Base-by-base conservation (phyloP, 1,140 invertebrate species). In the Holotrichia oblita region DNA sequence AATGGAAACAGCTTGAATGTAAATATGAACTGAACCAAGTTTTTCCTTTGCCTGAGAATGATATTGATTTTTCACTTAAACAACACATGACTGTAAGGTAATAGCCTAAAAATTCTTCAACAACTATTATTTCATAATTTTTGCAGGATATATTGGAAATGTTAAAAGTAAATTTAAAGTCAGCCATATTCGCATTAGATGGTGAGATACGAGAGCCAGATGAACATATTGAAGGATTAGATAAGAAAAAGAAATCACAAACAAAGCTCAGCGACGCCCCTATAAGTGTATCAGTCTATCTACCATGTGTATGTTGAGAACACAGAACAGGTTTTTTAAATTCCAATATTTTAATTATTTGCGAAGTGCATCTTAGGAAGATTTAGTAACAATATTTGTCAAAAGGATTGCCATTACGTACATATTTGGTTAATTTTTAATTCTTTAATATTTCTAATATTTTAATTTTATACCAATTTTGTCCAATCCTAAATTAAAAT, bases 1-100 rank as follows among this genome's bases (percentile, higher is more conserved):
- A 90, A 81, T 95, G 94, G 93, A 89, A 92, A 81, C 89, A 91
- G 82, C 84, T 95, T n/a, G 90, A 94, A 82, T 92, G 92, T 81
- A 88, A 90, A 80, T 89, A 93, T 83, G 90, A 93, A 82, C 89
- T 95, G 84, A 91, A 94, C 84, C 89, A 83, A 76, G 64, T 81
- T 42, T 85, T 83, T 81, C 80, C 81, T 59, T 82, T 85, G 44
- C 77, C 73, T 17, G 59, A 80, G 40, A 74, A 83, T 73, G 80
- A 82, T 42, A 59, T 40, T 41, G 81, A 81, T 44, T 83, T 81
- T 73, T 82, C 81, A 17, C 78, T 85, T 73, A 82, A 82, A 64
- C 83, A 82, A 79, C 84, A 86, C 79, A 83, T 85, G 78, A 83
- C 83, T 76, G 85, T 86, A 82, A 83, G 79, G 74, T 55, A n/a